These are phyloP conservation scores for Notechis scutatus DNA, from an alignment of 2,113 vertebrate species.

Conservation along the genomic window DNA sequence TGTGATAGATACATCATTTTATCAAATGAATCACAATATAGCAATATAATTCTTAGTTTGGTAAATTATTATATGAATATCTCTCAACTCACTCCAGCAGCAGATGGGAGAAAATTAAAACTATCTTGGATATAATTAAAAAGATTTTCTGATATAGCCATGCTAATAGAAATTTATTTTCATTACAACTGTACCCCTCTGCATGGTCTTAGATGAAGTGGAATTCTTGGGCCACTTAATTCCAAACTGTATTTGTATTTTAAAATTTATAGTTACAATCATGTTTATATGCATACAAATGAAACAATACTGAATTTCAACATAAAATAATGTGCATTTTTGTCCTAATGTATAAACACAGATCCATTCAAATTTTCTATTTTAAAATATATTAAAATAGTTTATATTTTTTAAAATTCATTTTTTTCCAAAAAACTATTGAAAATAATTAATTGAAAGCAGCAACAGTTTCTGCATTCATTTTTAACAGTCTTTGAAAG, in stretches of 20 bases:
- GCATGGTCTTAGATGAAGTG: neutral
- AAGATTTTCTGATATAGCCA: neutral
- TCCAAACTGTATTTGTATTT: neutral
- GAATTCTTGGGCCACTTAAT: neutral
- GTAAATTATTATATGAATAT: neutral
- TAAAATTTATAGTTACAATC: neutral
- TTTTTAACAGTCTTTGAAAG: conserved; percentile 21
- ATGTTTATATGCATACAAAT: neutral
- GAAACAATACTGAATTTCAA: neutral
- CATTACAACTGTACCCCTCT: neutral
- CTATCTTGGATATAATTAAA: neutral
- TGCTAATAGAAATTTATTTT: neutral
- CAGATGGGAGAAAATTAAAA: neutral
- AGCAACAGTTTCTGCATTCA: conserved; percentile 31
- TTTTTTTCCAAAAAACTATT: conserved; percentile 31
- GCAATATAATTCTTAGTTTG: neutral
- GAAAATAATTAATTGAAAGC: conserved; percentile 53
- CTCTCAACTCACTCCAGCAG: neutral
- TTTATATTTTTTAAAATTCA: conserved; percentile 1
- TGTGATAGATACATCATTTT: neutral
- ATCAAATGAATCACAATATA: neutral
- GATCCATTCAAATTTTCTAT: neutral
- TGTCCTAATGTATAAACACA: conserved; percentile 7
- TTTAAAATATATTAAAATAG: neutral
- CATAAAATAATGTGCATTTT: neutral